Conservation (phyloP, 2,113 vertebrate genomes). For the Cephalophus harveyi region DNA sequence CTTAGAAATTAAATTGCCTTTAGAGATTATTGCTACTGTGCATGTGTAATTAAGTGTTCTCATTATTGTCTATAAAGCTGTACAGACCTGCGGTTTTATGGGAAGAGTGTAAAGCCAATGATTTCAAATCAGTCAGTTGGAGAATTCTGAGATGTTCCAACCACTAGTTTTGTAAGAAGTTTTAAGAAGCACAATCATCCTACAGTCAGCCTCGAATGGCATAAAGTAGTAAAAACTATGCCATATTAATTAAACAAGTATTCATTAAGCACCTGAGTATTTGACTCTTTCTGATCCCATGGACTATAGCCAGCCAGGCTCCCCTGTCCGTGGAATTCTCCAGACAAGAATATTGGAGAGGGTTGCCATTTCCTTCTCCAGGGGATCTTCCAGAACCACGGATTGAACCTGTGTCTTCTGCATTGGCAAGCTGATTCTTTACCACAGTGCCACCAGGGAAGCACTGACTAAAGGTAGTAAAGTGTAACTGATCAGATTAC, state of each 20-base stretch:
- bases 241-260: conserved; percentile 11
- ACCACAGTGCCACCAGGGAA: neutral
- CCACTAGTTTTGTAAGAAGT: conserved; percentile 50
- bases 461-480: conserved; percentile 28
- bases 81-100: conserved; percentile 45
- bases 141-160: conserved; percentile 60
- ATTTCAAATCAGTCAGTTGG: conserved; percentile 61
- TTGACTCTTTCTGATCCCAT: neutral
- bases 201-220: neutral
- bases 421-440: neutral
- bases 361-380: neutral
- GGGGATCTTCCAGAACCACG: neutral
- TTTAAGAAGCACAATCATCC: conserved; percentile 14
- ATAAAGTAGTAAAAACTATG: neutral
- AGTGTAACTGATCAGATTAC: conserved; percentile 2
- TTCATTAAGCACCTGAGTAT: neutral
- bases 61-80: conserved; percentile 35
- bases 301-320: neutral
- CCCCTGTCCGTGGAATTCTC: neutral
- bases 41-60: conserved; percentile 55
- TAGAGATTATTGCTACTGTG: conserved; percentile 35
- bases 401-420: neutral
- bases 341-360: neutral
- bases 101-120: conserved; percentile 28
- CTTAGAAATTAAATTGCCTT: conserved; percentile 68